Conservation (phyloP, 2,888 invertebrate species). For the Tipula helvola region DNA sequence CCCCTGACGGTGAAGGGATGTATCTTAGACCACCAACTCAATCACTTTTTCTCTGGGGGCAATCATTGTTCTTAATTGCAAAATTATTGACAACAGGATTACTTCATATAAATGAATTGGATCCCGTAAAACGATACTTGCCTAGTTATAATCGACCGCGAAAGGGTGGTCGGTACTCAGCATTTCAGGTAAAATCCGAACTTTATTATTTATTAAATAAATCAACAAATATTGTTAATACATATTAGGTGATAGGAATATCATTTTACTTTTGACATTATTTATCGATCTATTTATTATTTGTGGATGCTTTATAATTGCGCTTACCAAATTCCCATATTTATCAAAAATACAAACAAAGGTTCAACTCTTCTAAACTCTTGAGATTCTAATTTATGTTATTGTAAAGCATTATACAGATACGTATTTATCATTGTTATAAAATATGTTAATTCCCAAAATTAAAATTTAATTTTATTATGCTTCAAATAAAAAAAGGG, state of each 20-base stretch:
- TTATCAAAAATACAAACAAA: not conserved
- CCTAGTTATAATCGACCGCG: slow-evolving; percentile 93
- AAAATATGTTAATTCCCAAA: not conserved
- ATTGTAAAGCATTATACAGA: not conserved
- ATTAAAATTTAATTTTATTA: not conserved
- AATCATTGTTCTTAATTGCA: slow-evolving; percentile 88
- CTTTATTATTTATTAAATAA: not conserved
- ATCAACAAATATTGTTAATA: not conserved
- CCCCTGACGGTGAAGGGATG: slow-evolving; percentile 34
- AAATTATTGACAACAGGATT: slow-evolving; percentile 82
- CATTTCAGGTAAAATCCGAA: slow-evolving; percentile 77
- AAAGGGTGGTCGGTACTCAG: slow-evolving; percentile 86
- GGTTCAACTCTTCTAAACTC: not conserved
- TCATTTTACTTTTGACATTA: not conserved
- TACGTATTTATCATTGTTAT: not conserved
- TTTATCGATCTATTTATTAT: not conserved
- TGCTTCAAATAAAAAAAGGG: not conserved
- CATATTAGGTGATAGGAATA: not conserved
- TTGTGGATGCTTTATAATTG: not conserved
- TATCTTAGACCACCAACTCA: slow-evolving; percentile 32
- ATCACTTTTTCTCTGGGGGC: slow-evolving; percentile 85
- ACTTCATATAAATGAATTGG: slow-evolving; percentile 87
- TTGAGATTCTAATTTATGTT: not conserved
- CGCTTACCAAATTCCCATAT: not conserved
- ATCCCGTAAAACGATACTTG: slow-evolving; percentile 87